Base-by-base conservation (phyloP, 2,113 vertebrate genomes). In the Scomber japonicus region DNA sequence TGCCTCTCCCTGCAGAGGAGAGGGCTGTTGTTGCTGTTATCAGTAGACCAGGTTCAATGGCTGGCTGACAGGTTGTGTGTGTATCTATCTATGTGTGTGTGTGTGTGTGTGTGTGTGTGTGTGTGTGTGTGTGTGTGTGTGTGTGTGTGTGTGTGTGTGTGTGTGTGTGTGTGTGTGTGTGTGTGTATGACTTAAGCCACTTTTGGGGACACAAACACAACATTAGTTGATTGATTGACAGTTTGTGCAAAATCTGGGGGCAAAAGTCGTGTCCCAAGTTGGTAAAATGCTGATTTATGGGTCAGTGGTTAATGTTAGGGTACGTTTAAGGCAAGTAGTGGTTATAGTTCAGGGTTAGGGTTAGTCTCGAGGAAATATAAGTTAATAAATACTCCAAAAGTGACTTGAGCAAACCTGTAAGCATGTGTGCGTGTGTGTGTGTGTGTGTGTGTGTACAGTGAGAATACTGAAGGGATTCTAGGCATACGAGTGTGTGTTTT, bases 11-110 rank as follows among this genome's bases (percentile, higher is more conserved):
- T 53, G 59, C 78, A 56, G 77, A 88, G 69, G 73, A 81, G 71
- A 69, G 46, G 64, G 13, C 74, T 68, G 81, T 63, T 88, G 81
- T 75, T 82, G 63, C 78, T 78, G 69, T 75, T 89, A 85, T 89
- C 86, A 68, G 71, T 70, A 14, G 10, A 71, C 61, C 84, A 61
- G 75, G 81, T 88, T 86, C 88, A 88, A 67, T 82, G 75, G 35
- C 35, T 40, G 35, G 17, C 51, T 88, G 75, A 64, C 73, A 63
- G 67, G 21, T 35, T 70, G 12, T 63, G 55, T 35, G 19, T 69
- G 15, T 69, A 17, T 68, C 35, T 65, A 53, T 40, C 50, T 71
- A 17, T 57, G 45, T 44, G 71, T 59, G 53, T 70, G 66, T 50
- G 60, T 49, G 45, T 67, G 48, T 67, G 64, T 59, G 64, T 57